These are phyloP conservation scores for Dinomys branickii DNA, from an alignment of 2,113 vertebrate genomes.

Conservation along the genomic window DNA sequence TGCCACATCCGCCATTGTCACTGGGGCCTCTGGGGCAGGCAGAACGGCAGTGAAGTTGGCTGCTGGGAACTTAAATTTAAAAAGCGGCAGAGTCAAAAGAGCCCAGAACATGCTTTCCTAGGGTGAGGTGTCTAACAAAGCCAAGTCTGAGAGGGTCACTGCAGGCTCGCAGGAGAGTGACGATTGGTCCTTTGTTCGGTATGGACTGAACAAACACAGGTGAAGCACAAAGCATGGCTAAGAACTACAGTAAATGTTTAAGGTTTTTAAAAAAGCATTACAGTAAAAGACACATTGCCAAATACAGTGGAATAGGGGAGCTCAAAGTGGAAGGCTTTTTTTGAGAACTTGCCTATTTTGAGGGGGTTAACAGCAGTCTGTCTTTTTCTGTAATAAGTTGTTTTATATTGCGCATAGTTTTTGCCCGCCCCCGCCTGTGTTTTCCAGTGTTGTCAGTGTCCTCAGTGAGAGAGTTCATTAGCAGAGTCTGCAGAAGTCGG, in stretches of 20 bases:
- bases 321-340: not conserved
- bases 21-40: not conserved
- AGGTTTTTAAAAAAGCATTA: not conserved
- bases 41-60: not conserved
- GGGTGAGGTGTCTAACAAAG: not conserved
- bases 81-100: not conserved
- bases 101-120: not conserved
- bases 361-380: not conserved
- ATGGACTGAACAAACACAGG: not conserved
- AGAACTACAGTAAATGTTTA: not conserved
- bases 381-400: not conserved
- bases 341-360: not conserved
- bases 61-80: not conserved
- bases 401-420: not conserved
- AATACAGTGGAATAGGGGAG: no score
- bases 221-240: not conserved
- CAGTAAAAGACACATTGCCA: not conserved
- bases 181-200: not conserved
- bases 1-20: fast-evolving
- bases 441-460: not conserved
- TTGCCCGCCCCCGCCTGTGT: no score
- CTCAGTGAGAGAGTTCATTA: not conserved
- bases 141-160: not conserved
- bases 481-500: not conserved
- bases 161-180: not conserved